Evolutionary conservation across 2,888 invertebrate genomes (phyloP), one percentile per base, ranked within the genome.

Genomic region (Nezara viridula): DNA sequence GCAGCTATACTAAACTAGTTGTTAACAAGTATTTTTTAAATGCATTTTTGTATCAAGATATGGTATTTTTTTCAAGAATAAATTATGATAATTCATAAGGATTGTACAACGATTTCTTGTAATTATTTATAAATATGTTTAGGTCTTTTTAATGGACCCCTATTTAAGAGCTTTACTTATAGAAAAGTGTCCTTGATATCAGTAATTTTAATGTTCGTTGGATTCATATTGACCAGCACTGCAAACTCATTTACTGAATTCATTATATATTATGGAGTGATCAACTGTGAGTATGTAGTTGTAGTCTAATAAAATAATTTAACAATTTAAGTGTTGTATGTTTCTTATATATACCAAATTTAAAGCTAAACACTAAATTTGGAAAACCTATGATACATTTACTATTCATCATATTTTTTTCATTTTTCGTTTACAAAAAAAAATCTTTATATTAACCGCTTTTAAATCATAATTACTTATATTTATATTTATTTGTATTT

Each of bases 81-180:
- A 14, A 60, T 27, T 0, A 27, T 27, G 5, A 27, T 16, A 12
- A 73, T 21, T 19, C 21, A 27, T 19, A 19, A 73, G 32, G 16
- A 32, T 32, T 66, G 4, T 16, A 32, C 21, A 60, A 60, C 27
- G 24, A 60, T 73, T 73, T 4, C 1, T 37, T 37, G 0, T 73
- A 73, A 73, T 37, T 37, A 37, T 73, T 37, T 21, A 37, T 73
- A 5, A 27, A 21, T 73, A 7, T 73, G 0, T 89, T 14, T 90
- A 92, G 96, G 96, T 0, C 93, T 96, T 89, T 93, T 95, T 90
- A 95, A 95, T 90, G 96, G 95, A 0, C 95, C 95, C 0, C 92
- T 96, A 16, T 92, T 96, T 14, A 94, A 94, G 90, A 93, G 93
- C 44, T 95, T 94, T 91, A 95, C 96, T 24, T 96, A 95, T 92